Conservation (phyloP, 2,113 vertebrate species). For the Melanerpes aurifrons region DNA sequence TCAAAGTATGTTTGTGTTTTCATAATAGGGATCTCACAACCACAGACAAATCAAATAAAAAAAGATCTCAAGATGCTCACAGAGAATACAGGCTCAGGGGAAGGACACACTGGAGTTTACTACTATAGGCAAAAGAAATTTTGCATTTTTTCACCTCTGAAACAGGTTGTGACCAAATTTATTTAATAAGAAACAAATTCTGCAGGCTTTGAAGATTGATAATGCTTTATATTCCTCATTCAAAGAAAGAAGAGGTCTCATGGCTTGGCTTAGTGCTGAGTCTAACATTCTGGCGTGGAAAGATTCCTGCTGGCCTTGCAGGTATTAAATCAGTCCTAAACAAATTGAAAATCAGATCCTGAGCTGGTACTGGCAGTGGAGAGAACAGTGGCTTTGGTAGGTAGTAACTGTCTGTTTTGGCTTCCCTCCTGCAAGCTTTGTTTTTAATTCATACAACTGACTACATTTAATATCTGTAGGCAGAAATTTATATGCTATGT, state of each 20-base stretch:
- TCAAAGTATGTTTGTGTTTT: neutral
- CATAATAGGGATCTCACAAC: neutral
- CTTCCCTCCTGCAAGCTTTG: neutral
- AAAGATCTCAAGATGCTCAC: neutral
- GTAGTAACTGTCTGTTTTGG: neutral
- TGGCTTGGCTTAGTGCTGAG: neutral
- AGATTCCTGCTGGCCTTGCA: neutral
- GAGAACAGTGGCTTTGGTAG: neutral
- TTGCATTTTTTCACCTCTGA: neutral
- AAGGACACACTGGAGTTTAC: neutral
- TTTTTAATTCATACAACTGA: neutral
- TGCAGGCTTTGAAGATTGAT: neutral
- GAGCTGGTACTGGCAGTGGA: neutral
- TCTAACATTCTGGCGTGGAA: neutral
- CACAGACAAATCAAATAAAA: neutral
- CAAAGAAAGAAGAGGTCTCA: neutral
- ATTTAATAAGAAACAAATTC: neutral
- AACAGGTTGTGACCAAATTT: neutral
- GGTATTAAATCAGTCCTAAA: neutral
- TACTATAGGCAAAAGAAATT: neutral
- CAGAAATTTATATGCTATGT: neutral
- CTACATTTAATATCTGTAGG: neutral
- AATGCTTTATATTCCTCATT: neutral
- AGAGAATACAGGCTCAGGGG: neutral
- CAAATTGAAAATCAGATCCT: neutral